Evolutionary conservation across 2,797 vertebrate genomes (phyloP), one percentile per base, ranked within the genome.

Genomic region (Glyptemys insculpta): DNA sequence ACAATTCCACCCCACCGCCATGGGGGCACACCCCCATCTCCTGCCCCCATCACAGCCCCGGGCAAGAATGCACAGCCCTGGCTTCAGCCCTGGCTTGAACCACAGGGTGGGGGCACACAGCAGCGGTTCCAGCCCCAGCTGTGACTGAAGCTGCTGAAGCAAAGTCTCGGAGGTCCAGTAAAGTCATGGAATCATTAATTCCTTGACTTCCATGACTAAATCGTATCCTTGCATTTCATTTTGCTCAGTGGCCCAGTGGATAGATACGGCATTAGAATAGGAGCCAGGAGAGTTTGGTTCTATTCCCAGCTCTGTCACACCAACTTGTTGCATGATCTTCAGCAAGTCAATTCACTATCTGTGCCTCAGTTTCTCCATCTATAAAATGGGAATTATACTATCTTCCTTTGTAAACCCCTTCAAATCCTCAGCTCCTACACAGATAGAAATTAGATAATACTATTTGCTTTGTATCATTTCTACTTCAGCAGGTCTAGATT

Each of bases 321-420:
- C 11, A 49, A 57, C 79, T 15, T 0, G 0, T 34, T 0, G 0
- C 5, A 1, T 11, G 21, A 4, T 88, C 88, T 80, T 74, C 59
- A 34, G 12, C 34, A 88, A 83, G 19, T 76, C 23, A 34, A 19
- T 89, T 10, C 2, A 0, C 11, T 59, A 25, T 68, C 56, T 80
- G 19, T 37, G 21, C 10, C 86, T 16, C 53, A 12, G 1, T 78
- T 4, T 83, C 79, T 18, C 1, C 81, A 37, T 53, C 89, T 80
- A n/a, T 25, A 3, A 34, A 90, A 23, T n/a, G 4, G 37, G 29
- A 59, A 14, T 34, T 15, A 21, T 78, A n/a, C 31, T 21, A 0
- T 59, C 81, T 89, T 68, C 16, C 47, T 90, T 91, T 74, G 10
- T 5, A 47, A 53, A 4, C 49, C 2, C 27, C 2, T 1, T 79